A percentile compares a stretch with the other conserved stretches of the same genome.
phyloP scores from a whole-genome alignment of 2,797 vertebrate species.

The Parauchenoglanis punctatus region DNA sequence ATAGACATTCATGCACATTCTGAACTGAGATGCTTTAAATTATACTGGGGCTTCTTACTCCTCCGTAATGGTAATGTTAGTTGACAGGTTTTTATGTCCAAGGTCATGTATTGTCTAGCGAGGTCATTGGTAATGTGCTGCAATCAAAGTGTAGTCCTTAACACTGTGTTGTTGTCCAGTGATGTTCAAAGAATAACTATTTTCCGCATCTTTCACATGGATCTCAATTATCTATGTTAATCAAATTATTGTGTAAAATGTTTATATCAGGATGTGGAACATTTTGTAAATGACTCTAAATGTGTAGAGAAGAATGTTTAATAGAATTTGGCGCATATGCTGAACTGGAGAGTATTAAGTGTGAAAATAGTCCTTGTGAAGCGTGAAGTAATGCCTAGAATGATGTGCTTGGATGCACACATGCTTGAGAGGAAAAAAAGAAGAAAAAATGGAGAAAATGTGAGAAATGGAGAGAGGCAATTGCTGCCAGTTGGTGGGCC shows the following conservation, averaged over 20 bases:
- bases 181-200: not conserved
- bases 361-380: slow-evolving; percentile 11
- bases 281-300: not conserved
- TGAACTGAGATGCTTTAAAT: not conserved
- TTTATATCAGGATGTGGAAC: not conserved
- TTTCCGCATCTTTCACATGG: not conserved
- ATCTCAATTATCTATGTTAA: not conserved
- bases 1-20: not conserved
- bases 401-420: slow-evolving; percentile 28
- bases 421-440: slow-evolving; percentile 9
- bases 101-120: not conserved
- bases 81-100: slow-evolving; percentile 1
- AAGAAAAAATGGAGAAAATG: slow-evolving; percentile 22
- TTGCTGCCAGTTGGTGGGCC: slow-evolving; percentile 30
- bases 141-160: not conserved
- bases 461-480: slow-evolving; percentile 24
- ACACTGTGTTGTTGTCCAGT: not conserved
- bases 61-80: not conserved
- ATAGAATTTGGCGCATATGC: not conserved
- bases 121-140: slow-evolving; percentile 1
- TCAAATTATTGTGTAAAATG: not conserved
- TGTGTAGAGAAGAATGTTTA: not conserved
- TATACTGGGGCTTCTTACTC: not conserved
- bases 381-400: slow-evolving; percentile 16
- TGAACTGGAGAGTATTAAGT: not conserved